Evolutionary conservation across 1,140 invertebrate genomes (phyloP).

Genomic region (Drosophila neocordata): DNA sequence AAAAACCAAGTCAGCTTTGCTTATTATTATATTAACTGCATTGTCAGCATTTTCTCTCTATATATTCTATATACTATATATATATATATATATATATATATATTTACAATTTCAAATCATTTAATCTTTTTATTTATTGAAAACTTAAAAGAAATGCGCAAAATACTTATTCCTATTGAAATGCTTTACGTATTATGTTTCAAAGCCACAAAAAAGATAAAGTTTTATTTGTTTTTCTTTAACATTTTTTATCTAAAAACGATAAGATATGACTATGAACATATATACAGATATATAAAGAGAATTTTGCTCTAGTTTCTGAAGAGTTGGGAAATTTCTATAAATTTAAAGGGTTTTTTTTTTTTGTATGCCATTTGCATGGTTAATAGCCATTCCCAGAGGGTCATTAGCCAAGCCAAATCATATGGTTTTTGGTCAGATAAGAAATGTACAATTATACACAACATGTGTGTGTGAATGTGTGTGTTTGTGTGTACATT

Average conservation of each 20-base stretch:
- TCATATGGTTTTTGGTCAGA: constrained; percentile 8
- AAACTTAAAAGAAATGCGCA: constrained; percentile 11
- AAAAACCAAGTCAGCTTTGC: neutral
- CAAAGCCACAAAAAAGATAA: neutral
- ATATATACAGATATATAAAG: neutral
- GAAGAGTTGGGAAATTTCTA: neutral
- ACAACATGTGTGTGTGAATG: constrained; percentile 12
- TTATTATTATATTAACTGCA: neutral
- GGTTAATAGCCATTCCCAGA: neutral
- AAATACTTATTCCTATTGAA: constrained; percentile 4
- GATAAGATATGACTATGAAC: constrained; percentile 5
- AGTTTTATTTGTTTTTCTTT: neutral
- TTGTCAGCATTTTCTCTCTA: neutral
- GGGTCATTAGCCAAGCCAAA: constrained; percentile 4
- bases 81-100: no score
- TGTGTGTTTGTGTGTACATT: constrained; percentile 23
- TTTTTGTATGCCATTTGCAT: neutral
- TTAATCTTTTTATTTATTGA: constrained; percentile 9
- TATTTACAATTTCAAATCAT: neutral
- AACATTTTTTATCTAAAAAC: neutral
- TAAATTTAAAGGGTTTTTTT: neutral
- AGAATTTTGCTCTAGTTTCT: constrained; percentile 1
- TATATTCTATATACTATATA: neutral
- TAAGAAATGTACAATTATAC: constrained; percentile 1
- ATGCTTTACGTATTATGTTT: constrained; percentile 6